Conservation (phyloP, 1,140 invertebrate species). For the Lithobius niger region DNA sequence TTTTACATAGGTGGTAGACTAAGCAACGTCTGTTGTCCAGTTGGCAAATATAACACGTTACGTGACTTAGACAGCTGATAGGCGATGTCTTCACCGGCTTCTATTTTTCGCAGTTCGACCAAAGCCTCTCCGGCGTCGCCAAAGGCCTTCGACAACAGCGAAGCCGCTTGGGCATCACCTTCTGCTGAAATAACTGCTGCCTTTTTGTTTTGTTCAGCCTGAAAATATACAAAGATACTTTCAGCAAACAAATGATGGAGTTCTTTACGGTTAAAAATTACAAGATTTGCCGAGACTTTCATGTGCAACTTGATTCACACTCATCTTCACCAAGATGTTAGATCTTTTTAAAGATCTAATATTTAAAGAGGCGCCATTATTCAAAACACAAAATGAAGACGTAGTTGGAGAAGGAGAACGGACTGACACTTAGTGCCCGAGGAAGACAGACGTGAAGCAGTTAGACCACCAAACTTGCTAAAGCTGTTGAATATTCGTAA, state of each 20-base stretch:
- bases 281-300: background rate
- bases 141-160: conserved; percentile 81
- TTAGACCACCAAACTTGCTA: too few species aligned
- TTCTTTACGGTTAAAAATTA: background rate
- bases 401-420: too few species aligned
- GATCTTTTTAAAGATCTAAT: too few species aligned
- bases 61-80: conserved; percentile 75
- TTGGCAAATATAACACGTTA: conserved; percentile 88
- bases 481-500: too few species aligned
- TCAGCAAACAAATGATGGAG: background rate
- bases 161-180: conserved; percentile 85
- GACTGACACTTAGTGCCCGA: too few species aligned
- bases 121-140: conserved; percentile 84
- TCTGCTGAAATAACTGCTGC: conserved; percentile 93
- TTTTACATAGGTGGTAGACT: conserved; percentile 76
- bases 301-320: too few species aligned
- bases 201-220: conserved; percentile 93
- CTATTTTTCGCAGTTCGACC: conserved; percentile 88
- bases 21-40: conserved; percentile 82
- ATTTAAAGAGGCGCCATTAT: too few species aligned
- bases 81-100: conserved; percentile 98
- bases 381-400: too few species aligned
- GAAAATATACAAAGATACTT: conserved; percentile 4
- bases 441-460: too few species aligned
- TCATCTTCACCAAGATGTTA: too few species aligned